Evolutionary conservation across 2,888 invertebrate genomes (phyloP).

Genomic region (Strigamia crassipes): DNA sequence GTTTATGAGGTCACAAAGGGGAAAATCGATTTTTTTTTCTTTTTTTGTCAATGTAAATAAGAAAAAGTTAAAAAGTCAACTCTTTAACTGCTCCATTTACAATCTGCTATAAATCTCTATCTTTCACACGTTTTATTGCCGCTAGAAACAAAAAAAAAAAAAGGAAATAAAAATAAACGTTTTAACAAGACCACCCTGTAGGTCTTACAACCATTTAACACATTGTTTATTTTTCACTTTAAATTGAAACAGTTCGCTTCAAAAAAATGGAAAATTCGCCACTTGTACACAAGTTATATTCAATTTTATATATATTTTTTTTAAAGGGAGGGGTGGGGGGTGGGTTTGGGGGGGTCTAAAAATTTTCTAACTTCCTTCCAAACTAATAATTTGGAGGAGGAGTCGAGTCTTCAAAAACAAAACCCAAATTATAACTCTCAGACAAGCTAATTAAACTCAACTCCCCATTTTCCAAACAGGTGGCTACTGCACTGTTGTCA

Average conservation of each 20-base stretch:
- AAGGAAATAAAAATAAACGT: not conserved
- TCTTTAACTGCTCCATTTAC: slow-evolving; percentile 37
- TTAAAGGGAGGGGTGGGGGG: not conserved
- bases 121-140: not conserved
- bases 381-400: slow-evolving; percentile 1
- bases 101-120: slow-evolving; percentile 13
- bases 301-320: not conserved
- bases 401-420: slow-evolving; percentile 30
- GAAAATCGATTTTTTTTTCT: not conserved
- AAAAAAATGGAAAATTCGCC: too few species aligned
- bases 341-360: too few species aligned
- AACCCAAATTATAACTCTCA: slow-evolving; percentile 32
- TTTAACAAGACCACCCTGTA: slow-evolving; percentile 18
- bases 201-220: not conserved
- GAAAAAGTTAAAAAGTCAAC: slow-evolving; percentile 7
- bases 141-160: not conserved
- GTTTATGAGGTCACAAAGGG: not conserved
- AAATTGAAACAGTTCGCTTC: too few species aligned
- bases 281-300: not conserved
- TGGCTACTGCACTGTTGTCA: slow-evolving; percentile 37
- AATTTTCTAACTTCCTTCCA: slow-evolving; percentile 7
- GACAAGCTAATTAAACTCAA: slow-evolving; percentile 40
- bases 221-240: too few species aligned
- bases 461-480: slow-evolving; percentile 34
- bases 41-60: slow-evolving; percentile 8